A percentile compares a stretch with the other conserved stretches of the same genome.
phyloP scores from a whole-genome alignment of 2,888 invertebrate genomes.

The Pherbina coryleti region DNA sequence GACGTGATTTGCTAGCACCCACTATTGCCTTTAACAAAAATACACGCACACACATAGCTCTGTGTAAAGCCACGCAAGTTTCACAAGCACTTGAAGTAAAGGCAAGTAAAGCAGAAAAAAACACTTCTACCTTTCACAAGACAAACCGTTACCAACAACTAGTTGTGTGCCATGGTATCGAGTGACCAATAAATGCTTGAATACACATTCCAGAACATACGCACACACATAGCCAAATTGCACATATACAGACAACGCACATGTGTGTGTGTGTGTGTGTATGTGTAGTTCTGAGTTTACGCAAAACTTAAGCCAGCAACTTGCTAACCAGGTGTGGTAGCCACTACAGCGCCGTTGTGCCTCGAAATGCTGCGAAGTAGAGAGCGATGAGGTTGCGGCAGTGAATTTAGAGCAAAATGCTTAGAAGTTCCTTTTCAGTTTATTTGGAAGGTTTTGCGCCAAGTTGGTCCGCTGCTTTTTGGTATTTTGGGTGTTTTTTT shows the following conservation, averaged over 20 bases:
- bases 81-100: neutral
- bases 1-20: constrained; percentile 22
- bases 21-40: neutral
- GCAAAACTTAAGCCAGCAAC: constrained; percentile 35
- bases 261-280: constrained; percentile 20
- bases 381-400: neutral
- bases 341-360: neutral
- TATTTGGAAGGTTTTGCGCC: constrained; percentile 2
- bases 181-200: constrained; percentile 41
- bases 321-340: constrained; percentile 15
- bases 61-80: neutral
- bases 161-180: constrained; percentile 3
- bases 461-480: neutral
- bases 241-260: neutral
- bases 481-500: neutral
- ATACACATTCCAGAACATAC: constrained; percentile 3
- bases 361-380: neutral
- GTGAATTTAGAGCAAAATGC: neutral
- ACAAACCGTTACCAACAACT: neutral
- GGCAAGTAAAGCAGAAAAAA: neutral
- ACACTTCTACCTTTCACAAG: neutral
- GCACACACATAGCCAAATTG: neutral
- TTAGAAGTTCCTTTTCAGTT: constrained; percentile 4
- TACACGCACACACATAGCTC: neutral
- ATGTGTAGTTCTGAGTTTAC: constrained; percentile 31